These are phyloP conservation scores for Opisthocomus hoazin DNA, from an alignment of 2,113 vertebrate genomes.

Conservation along the genomic window DNA sequence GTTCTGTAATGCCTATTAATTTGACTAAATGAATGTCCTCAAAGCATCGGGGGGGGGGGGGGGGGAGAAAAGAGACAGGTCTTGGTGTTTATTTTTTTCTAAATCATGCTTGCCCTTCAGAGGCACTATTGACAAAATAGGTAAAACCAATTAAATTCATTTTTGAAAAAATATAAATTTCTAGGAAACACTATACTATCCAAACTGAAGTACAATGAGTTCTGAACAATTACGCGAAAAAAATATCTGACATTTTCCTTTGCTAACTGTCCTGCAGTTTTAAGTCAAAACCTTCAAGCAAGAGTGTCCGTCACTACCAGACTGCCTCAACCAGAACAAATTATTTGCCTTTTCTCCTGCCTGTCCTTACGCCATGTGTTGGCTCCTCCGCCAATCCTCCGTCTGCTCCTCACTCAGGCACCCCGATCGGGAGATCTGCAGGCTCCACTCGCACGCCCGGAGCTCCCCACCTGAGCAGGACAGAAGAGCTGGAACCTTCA, in stretches of 20 bases:
- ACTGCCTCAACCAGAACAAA: neutral
- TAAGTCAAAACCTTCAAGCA: neutral
- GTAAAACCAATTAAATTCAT: neutral
- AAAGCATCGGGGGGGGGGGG: no score
- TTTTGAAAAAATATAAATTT: neutral
- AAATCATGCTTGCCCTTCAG: neutral
- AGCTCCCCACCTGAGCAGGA: neutral
- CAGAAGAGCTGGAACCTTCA: neutral
- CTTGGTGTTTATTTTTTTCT: neutral
- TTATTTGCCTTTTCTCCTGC: neutral
- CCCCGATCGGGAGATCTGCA: neutral
- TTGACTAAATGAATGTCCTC: neutral
- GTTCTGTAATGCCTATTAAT: neutral
- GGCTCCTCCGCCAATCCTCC: neutral
- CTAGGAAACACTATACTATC: neutral
- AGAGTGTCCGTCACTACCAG: neutral
- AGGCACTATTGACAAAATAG: neutral
- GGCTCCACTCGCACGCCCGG: neutral
- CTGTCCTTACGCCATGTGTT: accelerated
- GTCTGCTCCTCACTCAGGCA: neutral
- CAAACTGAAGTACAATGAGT: neutral
- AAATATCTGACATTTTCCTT: neutral
- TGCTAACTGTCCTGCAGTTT: neutral
- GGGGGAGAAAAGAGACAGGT: neutral
- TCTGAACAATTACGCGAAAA: neutral